These are phyloP conservation scores for Scomber colias DNA, from an alignment of 2,113 vertebrate species.

Conservation along the genomic window DNA sequence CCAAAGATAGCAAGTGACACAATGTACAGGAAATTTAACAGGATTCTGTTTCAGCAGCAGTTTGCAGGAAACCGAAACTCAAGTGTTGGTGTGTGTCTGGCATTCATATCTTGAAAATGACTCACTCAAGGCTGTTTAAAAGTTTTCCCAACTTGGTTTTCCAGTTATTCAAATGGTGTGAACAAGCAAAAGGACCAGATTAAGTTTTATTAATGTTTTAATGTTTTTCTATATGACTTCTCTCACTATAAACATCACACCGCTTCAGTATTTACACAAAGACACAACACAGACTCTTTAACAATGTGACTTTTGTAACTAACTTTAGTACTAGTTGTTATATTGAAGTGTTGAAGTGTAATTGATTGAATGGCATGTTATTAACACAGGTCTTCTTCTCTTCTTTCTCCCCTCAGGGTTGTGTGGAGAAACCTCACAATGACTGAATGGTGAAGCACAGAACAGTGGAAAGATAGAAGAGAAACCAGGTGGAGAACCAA, in stretches of 20 bases:
- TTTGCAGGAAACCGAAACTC: not conserved
- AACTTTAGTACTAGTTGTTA: not conserved
- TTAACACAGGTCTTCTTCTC: constrained; percentile 7
- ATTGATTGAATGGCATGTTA: not conserved
- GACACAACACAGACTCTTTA: not conserved
- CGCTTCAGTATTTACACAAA: not conserved
- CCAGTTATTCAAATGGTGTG: not conserved
- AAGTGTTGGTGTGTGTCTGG: not conserved
- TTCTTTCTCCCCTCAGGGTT: constrained; percentile 82
- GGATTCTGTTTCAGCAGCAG: not conserved
- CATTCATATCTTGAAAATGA: not conserved
- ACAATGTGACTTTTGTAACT: not conserved
- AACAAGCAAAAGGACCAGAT: not conserved
- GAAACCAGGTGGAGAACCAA: constrained; percentile 17
- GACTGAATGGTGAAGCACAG: constrained; percentile 80
- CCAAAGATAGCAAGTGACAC: no score
- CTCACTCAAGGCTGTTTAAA: not conserved
- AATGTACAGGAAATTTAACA: no score
- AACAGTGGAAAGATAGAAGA: constrained; percentile 17
- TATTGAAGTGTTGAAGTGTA: not conserved
- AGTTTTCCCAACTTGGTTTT: not conserved
- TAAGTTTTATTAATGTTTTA: not conserved
- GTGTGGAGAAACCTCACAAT: constrained; percentile 91
- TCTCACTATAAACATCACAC: not conserved
- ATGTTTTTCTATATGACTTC: not conserved